A percentile compares a stretch with the other conserved stretches of the same genome.
Conservation (phyloP, 2,888 invertebrate species). For the Helobdella robusta region DNA sequence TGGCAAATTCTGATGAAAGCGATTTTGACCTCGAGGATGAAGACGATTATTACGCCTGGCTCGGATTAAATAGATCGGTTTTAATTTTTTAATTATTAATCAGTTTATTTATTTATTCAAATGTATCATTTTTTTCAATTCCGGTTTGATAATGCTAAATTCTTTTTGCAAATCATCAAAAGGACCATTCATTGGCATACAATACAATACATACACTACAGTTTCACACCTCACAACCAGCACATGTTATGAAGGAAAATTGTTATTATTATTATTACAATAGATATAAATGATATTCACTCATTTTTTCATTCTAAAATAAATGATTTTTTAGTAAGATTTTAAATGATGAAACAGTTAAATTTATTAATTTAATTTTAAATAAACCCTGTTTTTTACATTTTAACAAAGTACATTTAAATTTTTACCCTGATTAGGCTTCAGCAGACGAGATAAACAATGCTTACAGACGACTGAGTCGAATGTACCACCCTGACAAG, state of each 20-base stretch:
- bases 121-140: neutral
- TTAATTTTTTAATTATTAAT: neutral
- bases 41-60: constrained; percentile 36
- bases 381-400: neutral
- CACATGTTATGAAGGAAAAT: too few species aligned
- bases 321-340: neutral
- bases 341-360: neutral
- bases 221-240: too few species aligned
- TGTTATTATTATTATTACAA: too few species aligned
- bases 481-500: constrained; percentile 92
- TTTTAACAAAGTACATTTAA: neutral
- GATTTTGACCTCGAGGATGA: constrained; percentile 32
- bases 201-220: too few species aligned
- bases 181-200: too few species aligned
- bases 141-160: too few species aligned
- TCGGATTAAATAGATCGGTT: constrained; percentile 33
- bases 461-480: constrained; percentile 81
- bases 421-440: constrained; percentile 60
- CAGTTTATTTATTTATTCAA: neutral
- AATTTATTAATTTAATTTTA: too few species aligned
- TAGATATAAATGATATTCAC: too few species aligned
- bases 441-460: constrained; percentile 80
- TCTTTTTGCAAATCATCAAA: too few species aligned
- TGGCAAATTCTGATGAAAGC: constrained; percentile 28
- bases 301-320: neutral